Conservation (phyloP, 2,113 vertebrate genomes). For the Cyanistes caeruleus region DNA sequence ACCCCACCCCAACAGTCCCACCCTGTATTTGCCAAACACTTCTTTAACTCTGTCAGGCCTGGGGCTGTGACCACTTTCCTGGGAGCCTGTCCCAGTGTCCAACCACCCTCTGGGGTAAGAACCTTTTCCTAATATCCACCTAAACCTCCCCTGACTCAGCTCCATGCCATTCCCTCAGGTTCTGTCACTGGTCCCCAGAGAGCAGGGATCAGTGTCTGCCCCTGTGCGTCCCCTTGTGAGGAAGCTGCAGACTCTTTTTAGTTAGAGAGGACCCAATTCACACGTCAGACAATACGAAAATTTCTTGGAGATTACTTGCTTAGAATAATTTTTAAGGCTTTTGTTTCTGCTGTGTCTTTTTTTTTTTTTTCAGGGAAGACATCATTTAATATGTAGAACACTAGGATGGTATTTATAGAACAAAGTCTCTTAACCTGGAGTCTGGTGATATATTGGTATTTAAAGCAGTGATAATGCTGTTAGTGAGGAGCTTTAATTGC, state of each 20-base stretch:
- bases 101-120: accelerated
- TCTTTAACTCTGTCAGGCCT: neutral
- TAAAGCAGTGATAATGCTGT: constrained; percentile 24
- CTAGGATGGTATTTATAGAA: neutral
- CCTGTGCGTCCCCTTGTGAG: neutral
- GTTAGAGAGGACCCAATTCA: neutral
- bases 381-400: neutral
- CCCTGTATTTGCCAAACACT: accelerated
- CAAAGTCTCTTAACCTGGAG: constrained; percentile 16
- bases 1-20: neutral
- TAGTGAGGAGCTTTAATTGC: constrained; percentile 21
- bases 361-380: neutral
- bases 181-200: neutral
- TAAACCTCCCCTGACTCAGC: neutral
- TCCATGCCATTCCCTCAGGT: accelerated
- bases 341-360: neutral
- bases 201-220: neutral
- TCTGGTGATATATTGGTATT: constrained; percentile 12
- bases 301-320: neutral
- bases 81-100: neutral
- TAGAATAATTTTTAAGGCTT: neutral
- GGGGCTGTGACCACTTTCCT: neutral
- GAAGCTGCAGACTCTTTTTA: neutral
- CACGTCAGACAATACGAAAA: neutral
- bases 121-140: accelerated